Base-by-base conservation (phyloP, 2,888 invertebrate species). In the Coenonympha arcania region DNA sequence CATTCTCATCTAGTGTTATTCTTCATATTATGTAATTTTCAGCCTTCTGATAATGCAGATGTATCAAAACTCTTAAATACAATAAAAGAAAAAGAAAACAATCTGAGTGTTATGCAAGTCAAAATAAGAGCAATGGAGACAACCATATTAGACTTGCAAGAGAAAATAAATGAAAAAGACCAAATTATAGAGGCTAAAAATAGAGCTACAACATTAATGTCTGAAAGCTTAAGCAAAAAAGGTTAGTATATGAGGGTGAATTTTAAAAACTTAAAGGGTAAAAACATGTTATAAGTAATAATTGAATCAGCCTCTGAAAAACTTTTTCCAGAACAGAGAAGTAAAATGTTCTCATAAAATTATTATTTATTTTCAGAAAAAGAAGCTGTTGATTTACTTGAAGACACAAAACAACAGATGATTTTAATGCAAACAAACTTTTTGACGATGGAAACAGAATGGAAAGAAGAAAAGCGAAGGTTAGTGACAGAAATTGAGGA, bases 391-490 rank as follows among this genome's bases (percentile, higher is more conserved):
- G 89, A 90, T 63, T 89, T 92, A 57, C 83, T 94, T 42, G 93
- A 94, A 73, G 93, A 94, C 54, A 93, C 93, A 13, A 91, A 91
- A 66, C 90, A 91, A 61, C 92, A 94, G 80, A 92, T 94, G 92
- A 88, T 90, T 65, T 88, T 90, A 65, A 92, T 94, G 92, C 94
- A 95, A 74, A 89, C 91, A 62, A 91, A 92, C 72, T 93, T 94
- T 71, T 84, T 92, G 20, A 83, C 87, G 9, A 85, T 91, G 74
- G 93, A 94, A 79, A 80, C 83, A 39, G 90, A 91, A 55, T 90
- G 93, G 88, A 92, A 90, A 66, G 87, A 88, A 44, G 91, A 93
- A 71, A 91, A 89, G 64, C 77, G 83, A 30, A 86, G 75, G 63
- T 73, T 92, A 46, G 64, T 88, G 34, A 71, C 76, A 30, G 88